Evolutionary conservation across 2,797 vertebrate species (phyloP).

Genomic region (Sebastes nivosus): DNA sequence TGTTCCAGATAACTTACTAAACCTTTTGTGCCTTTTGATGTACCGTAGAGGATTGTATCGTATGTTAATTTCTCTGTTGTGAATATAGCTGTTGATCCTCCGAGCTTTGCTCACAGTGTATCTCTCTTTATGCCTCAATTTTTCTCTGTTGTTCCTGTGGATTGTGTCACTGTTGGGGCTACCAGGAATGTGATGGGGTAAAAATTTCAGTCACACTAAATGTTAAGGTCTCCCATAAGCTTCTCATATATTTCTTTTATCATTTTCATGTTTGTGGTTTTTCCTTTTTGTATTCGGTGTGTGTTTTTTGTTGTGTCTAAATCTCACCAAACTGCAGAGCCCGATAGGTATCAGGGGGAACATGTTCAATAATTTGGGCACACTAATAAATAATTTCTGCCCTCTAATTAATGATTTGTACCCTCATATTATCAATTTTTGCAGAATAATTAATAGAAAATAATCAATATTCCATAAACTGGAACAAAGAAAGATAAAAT

Average conservation of each 20-base stretch:
- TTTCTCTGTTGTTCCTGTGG: constrained; percentile 87
- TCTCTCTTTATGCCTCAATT: constrained; percentile 78
- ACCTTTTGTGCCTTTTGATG: constrained; percentile 51
- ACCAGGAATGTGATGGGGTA: constrained; percentile 90
- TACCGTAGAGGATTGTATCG: constrained; percentile 42
- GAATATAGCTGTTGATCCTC: constrained; percentile 73
- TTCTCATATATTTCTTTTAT: constrained; percentile 16
- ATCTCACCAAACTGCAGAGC: constrained; percentile 10
- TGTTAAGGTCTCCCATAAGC: constrained; percentile 46
- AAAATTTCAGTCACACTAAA: constrained; percentile 74
- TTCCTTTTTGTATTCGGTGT: constrained; percentile 1
- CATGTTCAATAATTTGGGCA: neutral
- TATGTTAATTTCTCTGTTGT: constrained; percentile 78
- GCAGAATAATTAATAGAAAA: neutral
- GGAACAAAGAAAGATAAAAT: neutral
- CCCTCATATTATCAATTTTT: neutral
- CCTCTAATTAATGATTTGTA: neutral
- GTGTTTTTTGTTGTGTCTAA: neutral
- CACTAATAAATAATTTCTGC: neutral
- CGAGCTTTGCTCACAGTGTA: constrained; percentile 68
- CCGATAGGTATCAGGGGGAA: neutral
- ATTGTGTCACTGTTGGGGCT: constrained; percentile 85
- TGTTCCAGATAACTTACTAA: constrained; percentile 29
- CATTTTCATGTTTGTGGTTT: constrained; percentile 17
- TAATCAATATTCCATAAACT: neutral